Base-by-base conservation (phyloP, 2,888 invertebrate species). In the Cryptus armator region DNA sequence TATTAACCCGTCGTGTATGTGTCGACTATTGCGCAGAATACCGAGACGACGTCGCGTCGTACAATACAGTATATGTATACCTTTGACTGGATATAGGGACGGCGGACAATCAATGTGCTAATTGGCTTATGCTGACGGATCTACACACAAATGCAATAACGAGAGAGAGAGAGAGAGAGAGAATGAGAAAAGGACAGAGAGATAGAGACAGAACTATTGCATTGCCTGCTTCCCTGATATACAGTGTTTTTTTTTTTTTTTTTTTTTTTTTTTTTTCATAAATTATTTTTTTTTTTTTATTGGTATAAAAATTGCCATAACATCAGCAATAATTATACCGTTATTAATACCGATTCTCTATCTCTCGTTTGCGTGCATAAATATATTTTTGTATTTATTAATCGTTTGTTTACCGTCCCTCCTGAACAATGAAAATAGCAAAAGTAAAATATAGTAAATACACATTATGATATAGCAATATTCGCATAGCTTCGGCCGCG, bases 41-140 rank as follows among this genome's bases (percentile, higher is more conserved):
- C 46, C 78, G 72, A 81, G 81, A 81, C 84, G 74, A 74, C 81
- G 74, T 78, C 64, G 74, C 74, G n/a, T 75, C 78, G 75, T 56
- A 78, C 78, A 16, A 66, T 71, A 64, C 71, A 19, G 24, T 64
- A 67, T 29, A 12, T 59, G 19, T 59, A 59, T 71, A 79, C 68
- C 70, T 75, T 56, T 56, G 68, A 66, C 70, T 81, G 82, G 43
- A 79, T 59, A 70, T 59, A 59, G 32, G 16, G 43, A 77, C 77
- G 74, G 64, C 71, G 82, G 84, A 82, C 86, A 87, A 88, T 85
- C 83, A 87, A 87, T 89, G 88, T 89, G 89, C 89, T 90, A 88
- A 87, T 86, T 86, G 86, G 86, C 86, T 86, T 86, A 87, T 86
- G 85, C 81, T 83, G 81, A 81, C 84, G 76, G 70, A 68, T 80